phyloP scores from a whole-genome alignment of 1,140 invertebrate species.

The Druon quercuslanigerum region DNA sequence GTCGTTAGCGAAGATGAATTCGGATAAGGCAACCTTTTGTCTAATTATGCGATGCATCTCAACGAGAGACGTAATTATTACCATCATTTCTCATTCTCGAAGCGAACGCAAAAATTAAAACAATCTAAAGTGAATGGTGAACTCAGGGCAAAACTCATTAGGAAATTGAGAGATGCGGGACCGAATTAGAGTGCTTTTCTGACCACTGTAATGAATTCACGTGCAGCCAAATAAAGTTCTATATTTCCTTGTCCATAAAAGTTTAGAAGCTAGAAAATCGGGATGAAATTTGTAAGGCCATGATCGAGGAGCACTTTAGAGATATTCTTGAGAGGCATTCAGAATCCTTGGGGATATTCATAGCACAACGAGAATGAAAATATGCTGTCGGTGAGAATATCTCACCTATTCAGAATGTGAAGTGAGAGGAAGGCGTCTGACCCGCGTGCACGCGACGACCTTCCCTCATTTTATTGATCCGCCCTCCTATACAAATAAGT shows the following conservation, averaged over 20 bases:
- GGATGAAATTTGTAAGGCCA: neutral
- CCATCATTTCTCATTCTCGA: neutral
- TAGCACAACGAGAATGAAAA: slow-evolving; percentile 24
- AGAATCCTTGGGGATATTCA: slow-evolving; percentile 26
- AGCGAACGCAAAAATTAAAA: neutral
- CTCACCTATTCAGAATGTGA: slow-evolving; percentile 56
- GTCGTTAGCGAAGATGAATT: slow-evolving; percentile 55
- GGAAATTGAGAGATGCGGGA: no score
- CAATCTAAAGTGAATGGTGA: neutral
- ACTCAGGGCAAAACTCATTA: no score
- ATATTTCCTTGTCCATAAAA: neutral
- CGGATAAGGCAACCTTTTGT: slow-evolving; percentile 63
- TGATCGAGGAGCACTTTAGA: slow-evolving; percentile 8
- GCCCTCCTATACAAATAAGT: slow-evolving; percentile 70
- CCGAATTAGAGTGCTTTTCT: no score
- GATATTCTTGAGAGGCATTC: slow-evolving; percentile 12
- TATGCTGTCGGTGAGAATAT: slow-evolving; percentile 32
- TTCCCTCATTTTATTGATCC: slow-evolving; percentile 74
- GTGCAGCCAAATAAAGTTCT: no score
- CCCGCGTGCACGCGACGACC: slow-evolving; percentile 68
- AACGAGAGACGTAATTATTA: slow-evolving; percentile 19
- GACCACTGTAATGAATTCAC: no score
- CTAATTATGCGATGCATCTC: slow-evolving; percentile 61
- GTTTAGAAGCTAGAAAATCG: neutral
- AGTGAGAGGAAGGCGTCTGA: slow-evolving; percentile 61